Conservation (phyloP, 2,113 vertebrate species). For the Anarhynchus alexandrinus region DNA sequence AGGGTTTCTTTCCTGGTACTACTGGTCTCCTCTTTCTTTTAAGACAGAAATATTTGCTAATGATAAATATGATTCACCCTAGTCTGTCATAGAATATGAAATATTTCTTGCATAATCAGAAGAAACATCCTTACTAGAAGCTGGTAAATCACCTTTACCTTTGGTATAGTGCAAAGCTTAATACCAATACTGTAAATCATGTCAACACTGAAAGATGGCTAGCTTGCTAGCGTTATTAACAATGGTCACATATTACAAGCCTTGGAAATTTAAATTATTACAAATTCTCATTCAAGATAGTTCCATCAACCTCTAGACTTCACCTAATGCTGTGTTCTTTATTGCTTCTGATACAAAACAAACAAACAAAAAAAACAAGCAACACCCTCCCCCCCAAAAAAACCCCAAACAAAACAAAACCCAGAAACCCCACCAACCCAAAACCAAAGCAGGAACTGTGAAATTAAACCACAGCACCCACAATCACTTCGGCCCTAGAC, state of each 20-base stretch:
- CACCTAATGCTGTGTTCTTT: not conserved
- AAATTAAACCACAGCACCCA: not conserved
- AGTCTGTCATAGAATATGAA: not conserved
- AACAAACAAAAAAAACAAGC: not conserved
- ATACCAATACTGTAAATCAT: slow-evolving; percentile 2
- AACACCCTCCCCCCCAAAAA: not conserved
- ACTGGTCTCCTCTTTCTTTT: not conserved
- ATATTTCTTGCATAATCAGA: not conserved
- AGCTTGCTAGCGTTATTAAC: not conserved
- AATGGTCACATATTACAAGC: not conserved
- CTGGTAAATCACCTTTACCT: slow-evolving; percentile 34
- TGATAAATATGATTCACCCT: not conserved
- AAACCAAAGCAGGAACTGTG: not conserved
- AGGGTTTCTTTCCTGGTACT: not conserved
- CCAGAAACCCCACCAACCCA: too few relatives aligned
- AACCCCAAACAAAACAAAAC: too few relatives aligned
- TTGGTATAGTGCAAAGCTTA: not conserved
- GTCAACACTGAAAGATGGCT: not conserved
- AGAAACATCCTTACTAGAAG: not conserved
- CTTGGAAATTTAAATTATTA: not conserved
- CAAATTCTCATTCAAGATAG: not conserved
- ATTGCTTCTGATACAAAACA: not conserved
- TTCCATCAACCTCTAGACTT: not conserved
- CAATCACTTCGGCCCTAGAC: not conserved
- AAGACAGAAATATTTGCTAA: not conserved